A percentile compares a stretch with the other conserved stretches of the same genome.
These are phyloP conservation scores for Calyptommatus sinebrachiatus DNA, from an alignment of 2,113 vertebrate genomes.

Conservation along the genomic window DNA sequence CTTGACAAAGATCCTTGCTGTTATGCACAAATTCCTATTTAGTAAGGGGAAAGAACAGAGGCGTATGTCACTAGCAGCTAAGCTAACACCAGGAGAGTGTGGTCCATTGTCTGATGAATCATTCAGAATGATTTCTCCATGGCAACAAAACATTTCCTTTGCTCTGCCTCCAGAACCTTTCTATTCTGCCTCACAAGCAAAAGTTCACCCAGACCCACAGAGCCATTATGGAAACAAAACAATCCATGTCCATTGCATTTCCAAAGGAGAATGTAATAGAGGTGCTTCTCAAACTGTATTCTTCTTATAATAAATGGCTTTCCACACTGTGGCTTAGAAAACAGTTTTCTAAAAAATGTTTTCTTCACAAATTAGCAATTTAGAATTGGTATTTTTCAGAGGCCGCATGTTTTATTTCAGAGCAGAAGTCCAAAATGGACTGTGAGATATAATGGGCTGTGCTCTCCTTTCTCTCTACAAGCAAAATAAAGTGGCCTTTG, in stretches of 20 bases:
- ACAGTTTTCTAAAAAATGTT: not conserved
- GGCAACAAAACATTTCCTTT: constrained; percentile 1
- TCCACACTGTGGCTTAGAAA: not conserved
- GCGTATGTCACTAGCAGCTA: not conserved
- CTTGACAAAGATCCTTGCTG: not conserved
- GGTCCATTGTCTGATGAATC: not conserved
- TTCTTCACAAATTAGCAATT: constrained; percentile 16
- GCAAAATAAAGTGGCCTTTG: constrained; percentile 2
- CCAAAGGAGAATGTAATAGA: not conserved
- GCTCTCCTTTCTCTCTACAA: not conserved
- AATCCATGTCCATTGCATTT: not conserved
- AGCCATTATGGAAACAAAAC: constrained; percentile 24
- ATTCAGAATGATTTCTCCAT: not conserved
- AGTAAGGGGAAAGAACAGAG: fast-evolving
- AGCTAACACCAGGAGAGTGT: not conserved
- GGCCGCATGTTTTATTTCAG: constrained; percentile 1
- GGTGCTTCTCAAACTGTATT: not conserved
- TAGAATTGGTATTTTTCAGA: not conserved
- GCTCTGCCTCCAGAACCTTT: not conserved
- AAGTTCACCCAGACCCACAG: not conserved
- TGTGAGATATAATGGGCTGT: not conserved
- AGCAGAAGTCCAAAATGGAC: constrained; percentile 13
- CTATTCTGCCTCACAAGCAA: not conserved
- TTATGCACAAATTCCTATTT: not conserved
- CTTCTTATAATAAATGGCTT: constrained; percentile 18